Conservation (phyloP, 2,113 vertebrate genomes). For the Pelmatolapia mariae region DNA sequence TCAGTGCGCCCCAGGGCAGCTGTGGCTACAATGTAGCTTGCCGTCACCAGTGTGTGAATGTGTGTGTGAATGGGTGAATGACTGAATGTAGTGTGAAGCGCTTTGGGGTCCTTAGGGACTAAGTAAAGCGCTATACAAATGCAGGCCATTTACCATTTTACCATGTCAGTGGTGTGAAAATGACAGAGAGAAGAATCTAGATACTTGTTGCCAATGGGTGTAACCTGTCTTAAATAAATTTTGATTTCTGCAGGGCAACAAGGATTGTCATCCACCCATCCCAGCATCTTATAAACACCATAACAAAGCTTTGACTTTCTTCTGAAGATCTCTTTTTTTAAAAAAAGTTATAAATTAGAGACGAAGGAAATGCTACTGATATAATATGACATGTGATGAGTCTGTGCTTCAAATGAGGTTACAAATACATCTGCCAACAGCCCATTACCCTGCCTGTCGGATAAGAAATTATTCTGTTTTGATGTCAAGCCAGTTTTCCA, state of each 20-base stretch:
- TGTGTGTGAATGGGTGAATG: too few relatives aligned
- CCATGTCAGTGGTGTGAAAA: conserved; percentile 22
- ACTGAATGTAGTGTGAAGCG: too few relatives aligned
- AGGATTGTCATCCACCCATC: conserved; percentile 24
- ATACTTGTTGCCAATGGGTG: conserved; percentile 43
- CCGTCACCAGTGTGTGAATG: too few relatives aligned
- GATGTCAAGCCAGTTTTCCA: conserved; percentile 38
- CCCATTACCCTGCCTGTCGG: not conserved
- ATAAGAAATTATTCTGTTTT: conserved; percentile 28
- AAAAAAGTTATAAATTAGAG: not conserved
- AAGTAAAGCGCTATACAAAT: too few relatives aligned
- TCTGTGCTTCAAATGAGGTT: conserved; percentile 4
- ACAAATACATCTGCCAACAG: conserved; percentile 23
- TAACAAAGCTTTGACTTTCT: not conserved
- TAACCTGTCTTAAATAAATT: conserved; percentile 60
- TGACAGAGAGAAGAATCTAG: not conserved
- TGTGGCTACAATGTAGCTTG: too few relatives aligned
- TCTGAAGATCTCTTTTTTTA: not conserved
- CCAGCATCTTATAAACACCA: conserved; percentile 3
- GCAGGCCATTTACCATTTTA: too few relatives aligned
- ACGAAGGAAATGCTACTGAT: not conserved
- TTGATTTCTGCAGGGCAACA: conserved; percentile 44
- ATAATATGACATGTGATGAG: not conserved
- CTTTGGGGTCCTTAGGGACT: too few relatives aligned
- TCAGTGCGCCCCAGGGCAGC: too few relatives aligned